Evolutionary conservation across 1,140 invertebrate species (phyloP).

Genomic region (Littorina saxatilis): DNA sequence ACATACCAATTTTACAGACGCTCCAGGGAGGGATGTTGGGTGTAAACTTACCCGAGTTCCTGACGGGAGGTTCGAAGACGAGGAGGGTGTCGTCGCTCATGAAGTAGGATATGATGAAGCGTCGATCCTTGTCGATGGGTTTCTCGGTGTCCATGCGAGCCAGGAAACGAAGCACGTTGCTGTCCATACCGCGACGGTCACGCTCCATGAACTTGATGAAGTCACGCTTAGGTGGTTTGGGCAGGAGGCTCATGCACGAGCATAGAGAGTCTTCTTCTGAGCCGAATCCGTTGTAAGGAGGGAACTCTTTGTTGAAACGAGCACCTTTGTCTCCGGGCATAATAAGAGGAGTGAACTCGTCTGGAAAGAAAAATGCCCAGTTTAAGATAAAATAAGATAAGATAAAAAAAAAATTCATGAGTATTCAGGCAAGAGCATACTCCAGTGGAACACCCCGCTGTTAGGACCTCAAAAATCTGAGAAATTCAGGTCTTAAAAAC

Average conservation of each 20-base stretch:
- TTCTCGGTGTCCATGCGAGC: slow-evolving; percentile 85
- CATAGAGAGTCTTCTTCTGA: slow-evolving; percentile 76
- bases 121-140: slow-evolving; percentile 81
- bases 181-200: slow-evolving; percentile 82
- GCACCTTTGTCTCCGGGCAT: slow-evolving; percentile 50
- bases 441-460: too few relatives aligned
- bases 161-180: slow-evolving; percentile 86
- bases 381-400: too few relatives aligned
- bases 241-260: slow-evolving; percentile 72
- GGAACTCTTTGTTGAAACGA: slow-evolving; percentile 50
- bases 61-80: slow-evolving; percentile 84
- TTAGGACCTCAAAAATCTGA: too few relatives aligned
- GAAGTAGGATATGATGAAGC: slow-evolving; percentile 89
- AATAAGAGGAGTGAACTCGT: slow-evolving; percentile 63
- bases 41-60: slow-evolving; percentile 85
- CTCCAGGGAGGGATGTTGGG: too few relatives aligned
- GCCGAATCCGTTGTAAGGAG: slow-evolving; percentile 77
- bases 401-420: too few relatives aligned
- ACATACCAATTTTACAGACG: too few relatives aligned
- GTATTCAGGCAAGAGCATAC: too few relatives aligned
- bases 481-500: too few relatives aligned
- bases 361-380: slow-evolving; percentile 58
- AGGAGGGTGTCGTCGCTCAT: slow-evolving; percentile 89
- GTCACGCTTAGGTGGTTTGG: slow-evolving; percentile 74
- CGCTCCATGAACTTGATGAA: slow-evolving; percentile 76